A percentile compares a stretch with the other conserved stretches of the same genome.
phyloP scores from a whole-genome alignment of 2,888 invertebrate genomes.

The Drosophila subsilvestris region DNA sequence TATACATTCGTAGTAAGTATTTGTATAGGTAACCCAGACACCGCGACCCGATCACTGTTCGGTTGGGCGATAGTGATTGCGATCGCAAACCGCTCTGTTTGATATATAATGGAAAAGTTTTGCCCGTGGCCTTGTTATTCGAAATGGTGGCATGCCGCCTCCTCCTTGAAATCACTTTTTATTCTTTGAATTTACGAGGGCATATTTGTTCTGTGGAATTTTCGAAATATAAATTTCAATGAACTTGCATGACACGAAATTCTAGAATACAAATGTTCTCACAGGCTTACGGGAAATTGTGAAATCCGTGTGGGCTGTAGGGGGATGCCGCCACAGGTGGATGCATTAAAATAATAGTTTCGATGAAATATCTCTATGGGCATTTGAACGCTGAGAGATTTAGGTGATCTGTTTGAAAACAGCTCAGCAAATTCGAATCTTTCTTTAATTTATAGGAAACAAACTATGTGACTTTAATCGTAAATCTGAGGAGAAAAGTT shows the following conservation, averaged over 20 bases:
- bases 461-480: not conserved
- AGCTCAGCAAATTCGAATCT: constrained; percentile 39
- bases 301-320: constrained; percentile 42
- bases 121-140: constrained; percentile 34
- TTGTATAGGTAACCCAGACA: constrained; percentile 10
- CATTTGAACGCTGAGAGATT: constrained; percentile 40
- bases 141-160: constrained; percentile 26
- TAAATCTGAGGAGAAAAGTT: not conserved
- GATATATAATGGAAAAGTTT: constrained; percentile 62
- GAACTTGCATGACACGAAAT: constrained; percentile 60
- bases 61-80: constrained; percentile 9
- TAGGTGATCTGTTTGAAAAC: constrained; percentile 25
- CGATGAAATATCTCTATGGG: constrained; percentile 22
- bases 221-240: constrained; percentile 50
- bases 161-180: constrained; percentile 20
- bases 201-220: constrained; percentile 46
- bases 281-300: constrained; percentile 16
- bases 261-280: constrained; percentile 13
- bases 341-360: constrained; percentile 27
- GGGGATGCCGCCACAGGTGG: constrained; percentile 15
- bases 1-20: not conserved
- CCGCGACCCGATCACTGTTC: constrained; percentile 6
- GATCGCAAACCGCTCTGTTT: constrained; percentile 11
- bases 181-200: constrained; percentile 44
- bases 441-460: not conserved